Base-by-base conservation (phyloP, 2,888 invertebrate genomes). In the Catocala fraxini region DNA sequence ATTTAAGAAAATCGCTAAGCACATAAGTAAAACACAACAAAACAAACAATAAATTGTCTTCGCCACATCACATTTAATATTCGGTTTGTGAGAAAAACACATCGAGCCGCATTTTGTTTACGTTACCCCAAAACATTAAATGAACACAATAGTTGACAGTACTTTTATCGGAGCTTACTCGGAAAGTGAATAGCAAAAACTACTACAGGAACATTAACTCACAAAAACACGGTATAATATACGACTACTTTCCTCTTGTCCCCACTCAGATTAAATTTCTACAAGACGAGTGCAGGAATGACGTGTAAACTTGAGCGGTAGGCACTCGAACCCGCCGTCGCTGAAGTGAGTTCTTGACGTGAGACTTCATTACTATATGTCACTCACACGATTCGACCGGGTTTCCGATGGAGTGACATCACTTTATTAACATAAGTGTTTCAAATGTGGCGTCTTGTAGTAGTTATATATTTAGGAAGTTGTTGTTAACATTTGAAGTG, bases 251-350 rank as follows among this genome's bases (percentile, higher is more conserved):
- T 80, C 81, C 75, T 71, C 78, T 74, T 73, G 76, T 75, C 76
- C 76, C 73, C 68, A 65, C 76, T 78, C 78, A 80, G 85, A 86
- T 87, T 87, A 86, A 87, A 87, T 87, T 87, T 80, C 82, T 75
- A 61, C 70, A 59, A 71, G 71, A 66, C 53, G 77, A 77, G 62
- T 56, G 58, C 34, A 57, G 76, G 59, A 59, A 61, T 54, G 68
- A 68, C 86, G 88, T 87, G 87, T 87, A 84, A 84, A 85, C 81
- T 86, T 75, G 81, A 89, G 88, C 65, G 78, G 56, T 51, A 65
- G 78, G 56, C 49, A 72, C 75, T 73, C 68, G 80, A 75, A 79
- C 75, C 74, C 72, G 59, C 63, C 59, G 68, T 67, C 53, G 59
- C 58, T 58, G 62, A 64, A 71, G 77, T 70, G 69, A 75, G 75